Evolutionary conservation across 2,113 vertebrate genomes (phyloP).

Genomic region (Hymenochirus boettgeri): DNA sequence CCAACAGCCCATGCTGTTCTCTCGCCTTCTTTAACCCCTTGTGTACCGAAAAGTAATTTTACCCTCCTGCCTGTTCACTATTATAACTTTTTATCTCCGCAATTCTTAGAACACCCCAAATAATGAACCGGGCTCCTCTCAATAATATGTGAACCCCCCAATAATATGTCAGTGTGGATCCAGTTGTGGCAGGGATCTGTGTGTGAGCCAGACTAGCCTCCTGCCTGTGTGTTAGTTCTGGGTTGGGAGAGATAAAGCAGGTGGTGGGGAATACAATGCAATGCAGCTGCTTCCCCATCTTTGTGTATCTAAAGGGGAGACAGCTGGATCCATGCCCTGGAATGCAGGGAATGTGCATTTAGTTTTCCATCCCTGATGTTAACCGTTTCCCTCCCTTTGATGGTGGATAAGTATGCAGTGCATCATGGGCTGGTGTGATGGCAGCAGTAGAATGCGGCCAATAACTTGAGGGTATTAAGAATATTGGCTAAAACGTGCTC

Average conservation of each 20-base stretch:
- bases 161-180: too few species aligned
- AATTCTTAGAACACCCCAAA: background rate
- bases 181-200: too few species aligned
- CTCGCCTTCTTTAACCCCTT: background rate
- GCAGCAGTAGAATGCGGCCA: too few species aligned
- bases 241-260: conserved; percentile 1
- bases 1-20: background rate
- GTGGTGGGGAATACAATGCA: background rate
- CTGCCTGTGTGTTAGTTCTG: too few species aligned
- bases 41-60: background rate
- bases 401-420: background rate
- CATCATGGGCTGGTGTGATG: conserved; percentile 7
- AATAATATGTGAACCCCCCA: too few species aligned
- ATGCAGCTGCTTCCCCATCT: conserved; percentile 9
- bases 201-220: too few species aligned
- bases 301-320: background rate
- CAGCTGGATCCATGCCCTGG: conserved; percentile 20
- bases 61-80: background rate
- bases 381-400: background rate
- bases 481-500: too few species aligned
- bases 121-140: too few species aligned
- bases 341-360: conserved; percentile 20
- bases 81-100: too few species aligned
- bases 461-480: too few species aligned
- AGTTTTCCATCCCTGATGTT: background rate